A percentile compares a stretch with the other conserved stretches of the same genome.
Evolutionary conservation across 2,113 vertebrate genomes (phyloP).

Genomic region (Noctilio leporinus): DNA sequence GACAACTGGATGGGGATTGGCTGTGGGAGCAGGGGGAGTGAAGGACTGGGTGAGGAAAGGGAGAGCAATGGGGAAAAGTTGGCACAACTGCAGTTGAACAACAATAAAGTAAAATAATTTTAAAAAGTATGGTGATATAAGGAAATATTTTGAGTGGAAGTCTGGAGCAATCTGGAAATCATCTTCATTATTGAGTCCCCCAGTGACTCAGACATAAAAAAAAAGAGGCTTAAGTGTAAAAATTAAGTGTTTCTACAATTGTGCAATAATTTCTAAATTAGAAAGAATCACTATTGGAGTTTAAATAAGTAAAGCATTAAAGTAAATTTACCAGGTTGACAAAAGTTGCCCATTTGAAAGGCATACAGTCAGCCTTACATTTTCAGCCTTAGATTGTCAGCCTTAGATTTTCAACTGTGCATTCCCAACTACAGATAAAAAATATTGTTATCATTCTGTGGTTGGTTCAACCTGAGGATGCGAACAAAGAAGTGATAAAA

Average conservation of each 20-base stretch:
- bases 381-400: not conserved
- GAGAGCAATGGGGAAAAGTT: too few species aligned
- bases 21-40: too few species aligned
- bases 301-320: constrained; percentile 1
- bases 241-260: too few species aligned
- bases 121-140: not conserved
- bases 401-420: not conserved
- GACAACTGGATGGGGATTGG: too few species aligned
- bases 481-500: not conserved
- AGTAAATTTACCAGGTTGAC: not conserved
- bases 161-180: not conserved
- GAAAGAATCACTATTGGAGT: not conserved
- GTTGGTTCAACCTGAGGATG: not conserved
- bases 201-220: too few species aligned
- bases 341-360: not conserved
- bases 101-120: too few species aligned
- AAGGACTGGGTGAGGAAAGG: too few species aligned
- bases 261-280: not conserved
- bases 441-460: not conserved
- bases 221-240: not conserved
- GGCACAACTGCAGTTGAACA: too few species aligned
- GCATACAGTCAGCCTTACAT: not conserved
- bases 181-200: too few species aligned
- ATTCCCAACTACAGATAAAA: not conserved
- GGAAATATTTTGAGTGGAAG: not conserved